phyloP scores from a whole-genome alignment of 2,113 vertebrate genomes.

The Perccottus glenii region DNA sequence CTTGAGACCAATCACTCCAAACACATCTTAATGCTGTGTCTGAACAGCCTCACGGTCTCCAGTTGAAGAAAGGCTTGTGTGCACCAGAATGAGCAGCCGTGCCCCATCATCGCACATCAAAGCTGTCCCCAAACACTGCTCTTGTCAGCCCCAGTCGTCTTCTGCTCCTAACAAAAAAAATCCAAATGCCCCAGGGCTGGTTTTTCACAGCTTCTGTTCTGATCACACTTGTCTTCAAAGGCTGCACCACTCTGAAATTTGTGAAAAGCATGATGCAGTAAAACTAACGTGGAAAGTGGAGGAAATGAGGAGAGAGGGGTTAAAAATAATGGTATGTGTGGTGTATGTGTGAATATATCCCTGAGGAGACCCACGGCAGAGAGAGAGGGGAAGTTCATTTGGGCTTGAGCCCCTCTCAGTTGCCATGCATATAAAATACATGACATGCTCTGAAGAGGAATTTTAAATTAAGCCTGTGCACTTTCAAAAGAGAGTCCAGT shows the following conservation, averaged over 20 bases:
- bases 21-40: not conserved
- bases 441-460: slow-evolving; percentile 76
- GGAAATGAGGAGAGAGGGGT: slow-evolving; percentile 58
- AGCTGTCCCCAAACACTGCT: slow-evolving; percentile 76
- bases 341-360: slow-evolving; percentile 32
- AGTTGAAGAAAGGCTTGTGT: slow-evolving; percentile 24
- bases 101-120: slow-evolving; percentile 72
- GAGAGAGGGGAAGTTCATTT: slow-evolving; percentile 66
- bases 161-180: slow-evolving; percentile 66
- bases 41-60: slow-evolving; percentile 19
- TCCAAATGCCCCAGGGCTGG: slow-evolving; percentile 68
- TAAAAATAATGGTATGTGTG: slow-evolving; percentile 37
- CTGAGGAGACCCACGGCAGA: slow-evolving; percentile 52
- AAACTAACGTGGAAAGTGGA: slow-evolving; percentile 76
- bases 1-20: not conserved
- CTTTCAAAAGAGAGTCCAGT: slow-evolving; percentile 75
- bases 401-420: slow-evolving; percentile 54
- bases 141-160: slow-evolving; percentile 66
- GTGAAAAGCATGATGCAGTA: slow-evolving; percentile 76
- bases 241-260: slow-evolving; percentile 63
- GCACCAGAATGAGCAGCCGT: slow-evolving; percentile 41
- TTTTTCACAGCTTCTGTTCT: slow-evolving; percentile 66
- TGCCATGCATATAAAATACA: slow-evolving; percentile 78
- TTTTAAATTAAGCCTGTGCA: slow-evolving; percentile 75
- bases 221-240: slow-evolving; percentile 77